A percentile compares a stretch with the other conserved stretches of the same genome.
phyloP scores from a whole-genome alignment of 1,140 invertebrate genomes.

The Hermatobates lingyangjiaoensis region DNA sequence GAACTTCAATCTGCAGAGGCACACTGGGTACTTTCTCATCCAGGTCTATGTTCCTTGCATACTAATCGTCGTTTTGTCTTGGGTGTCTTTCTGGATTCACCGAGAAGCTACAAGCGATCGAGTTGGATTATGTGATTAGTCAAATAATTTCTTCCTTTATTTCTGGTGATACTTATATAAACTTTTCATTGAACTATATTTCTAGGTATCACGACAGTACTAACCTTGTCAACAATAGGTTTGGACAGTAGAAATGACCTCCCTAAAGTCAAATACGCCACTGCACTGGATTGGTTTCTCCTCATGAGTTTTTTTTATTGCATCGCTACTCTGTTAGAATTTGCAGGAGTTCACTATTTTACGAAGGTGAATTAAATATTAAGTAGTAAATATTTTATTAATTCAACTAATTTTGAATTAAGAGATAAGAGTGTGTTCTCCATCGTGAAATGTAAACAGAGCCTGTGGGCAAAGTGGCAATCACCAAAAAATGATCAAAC shows the following conservation, averaged over 20 bases:
- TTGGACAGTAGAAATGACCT: slow-evolving; percentile 76
- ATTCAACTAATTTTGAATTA: no score
- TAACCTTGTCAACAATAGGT: slow-evolving; percentile 79
- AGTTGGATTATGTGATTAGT: slow-evolving; percentile 40
- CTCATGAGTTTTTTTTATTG: slow-evolving; percentile 87
- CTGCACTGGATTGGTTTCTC: slow-evolving; percentile 81
- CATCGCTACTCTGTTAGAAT: slow-evolving; percentile 79
- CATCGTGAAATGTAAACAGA: no score
- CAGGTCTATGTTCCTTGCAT: slow-evolving; percentile 90
- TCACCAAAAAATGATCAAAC: neutral
- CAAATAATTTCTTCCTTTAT: neutral
- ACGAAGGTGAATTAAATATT: slow-evolving; percentile 54
- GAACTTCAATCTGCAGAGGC: slow-evolving; percentile 75
- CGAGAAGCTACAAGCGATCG: slow-evolving; percentile 74
- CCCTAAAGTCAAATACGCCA: slow-evolving; percentile 81
- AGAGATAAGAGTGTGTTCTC: no score
- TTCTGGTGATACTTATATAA: neutral
- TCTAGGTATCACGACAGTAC: slow-evolving; percentile 72
- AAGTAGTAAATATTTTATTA: no score
- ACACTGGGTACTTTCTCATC: slow-evolving; percentile 85
- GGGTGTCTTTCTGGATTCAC: slow-evolving; percentile 95
- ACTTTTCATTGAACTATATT: neutral
- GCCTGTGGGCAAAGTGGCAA: neutral
- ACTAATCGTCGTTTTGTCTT: slow-evolving; percentile 81
- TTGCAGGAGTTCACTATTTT: slow-evolving; percentile 87